Percentiles rank a stretch among this genome's conserved stretches.
These are phyloP conservation scores for Meriones psammophilus DNA, from an alignment of 2,797 vertebrate species.

Conservation along the genomic window DNA sequence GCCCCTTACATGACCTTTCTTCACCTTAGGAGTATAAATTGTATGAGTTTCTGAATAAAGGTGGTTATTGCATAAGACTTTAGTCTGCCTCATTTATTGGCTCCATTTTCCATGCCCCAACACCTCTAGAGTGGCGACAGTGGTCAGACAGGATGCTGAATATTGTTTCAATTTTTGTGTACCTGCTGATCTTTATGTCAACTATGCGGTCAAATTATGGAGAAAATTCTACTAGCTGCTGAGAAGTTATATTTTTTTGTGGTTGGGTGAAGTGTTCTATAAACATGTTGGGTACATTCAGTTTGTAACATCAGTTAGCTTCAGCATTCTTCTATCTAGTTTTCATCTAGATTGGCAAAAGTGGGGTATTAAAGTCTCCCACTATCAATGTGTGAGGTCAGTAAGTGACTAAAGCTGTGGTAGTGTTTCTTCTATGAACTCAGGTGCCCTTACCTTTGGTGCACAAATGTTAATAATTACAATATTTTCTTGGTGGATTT, in stretches of 20 bases:
- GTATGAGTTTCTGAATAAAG: neutral
- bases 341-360: neutral
- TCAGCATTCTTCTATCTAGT: neutral
- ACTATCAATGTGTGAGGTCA: neutral
- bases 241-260: neutral
- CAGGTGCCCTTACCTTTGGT: neutral
- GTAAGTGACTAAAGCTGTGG: neutral
- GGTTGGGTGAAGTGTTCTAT: neutral
- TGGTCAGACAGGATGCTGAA: neutral
- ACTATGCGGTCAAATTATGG: neutral
- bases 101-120: neutral
- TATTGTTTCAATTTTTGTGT: neutral
- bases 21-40: neutral
- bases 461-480: neutral
- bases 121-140: neutral
- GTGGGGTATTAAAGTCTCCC: neutral
- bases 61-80: neutral
- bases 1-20: neutral
- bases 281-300: neutral
- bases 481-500: neutral
- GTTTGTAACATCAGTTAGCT: neutral
- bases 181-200: neutral
- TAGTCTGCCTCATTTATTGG: neutral
- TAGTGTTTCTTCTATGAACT: neutral
- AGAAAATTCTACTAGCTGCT: neutral